Conservation (phyloP, 2,113 vertebrate species). For the Progne subis region DNA sequence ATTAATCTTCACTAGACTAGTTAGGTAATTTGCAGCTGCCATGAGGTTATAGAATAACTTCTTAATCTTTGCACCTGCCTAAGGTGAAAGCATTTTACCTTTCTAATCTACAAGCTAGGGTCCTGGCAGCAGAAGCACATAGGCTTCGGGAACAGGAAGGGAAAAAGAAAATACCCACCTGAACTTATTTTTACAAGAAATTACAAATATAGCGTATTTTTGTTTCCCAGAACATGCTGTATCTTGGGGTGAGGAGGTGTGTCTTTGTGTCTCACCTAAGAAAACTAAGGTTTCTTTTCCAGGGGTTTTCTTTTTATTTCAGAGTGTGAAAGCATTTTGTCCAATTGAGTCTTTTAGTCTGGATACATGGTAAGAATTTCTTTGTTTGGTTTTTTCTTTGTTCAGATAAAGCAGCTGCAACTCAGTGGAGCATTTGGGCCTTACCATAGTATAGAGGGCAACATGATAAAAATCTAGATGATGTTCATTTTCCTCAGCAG, state of each 20-base stretch:
- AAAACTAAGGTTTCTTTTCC: not conserved
- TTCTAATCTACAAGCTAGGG: not conserved
- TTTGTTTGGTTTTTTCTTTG: not conserved
- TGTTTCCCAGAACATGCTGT: not conserved
- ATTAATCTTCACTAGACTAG: not conserved
- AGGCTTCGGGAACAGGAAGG: not conserved
- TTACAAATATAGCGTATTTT: not conserved
- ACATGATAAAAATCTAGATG: not conserved
- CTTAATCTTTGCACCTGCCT: not conserved
- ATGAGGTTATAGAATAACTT: not conserved
- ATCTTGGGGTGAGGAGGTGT: not conserved
- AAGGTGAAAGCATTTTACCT: not conserved
- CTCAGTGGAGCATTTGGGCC: not conserved
- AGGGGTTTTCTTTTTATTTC: not conserved
- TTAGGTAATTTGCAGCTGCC: not conserved
- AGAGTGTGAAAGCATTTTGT: not conserved
- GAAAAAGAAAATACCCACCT: not conserved
- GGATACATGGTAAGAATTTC: not conserved
- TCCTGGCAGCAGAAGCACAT: not conserved
- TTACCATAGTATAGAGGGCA: not conserved
- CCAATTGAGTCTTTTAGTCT: not conserved
- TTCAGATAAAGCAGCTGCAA: not conserved
- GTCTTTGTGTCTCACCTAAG: not conserved
- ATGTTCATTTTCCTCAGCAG: not conserved
- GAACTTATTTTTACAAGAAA: not conserved